A percentile compares a stretch with the other conserved stretches of the same genome.
phyloP scores from a whole-genome alignment of 2,113 vertebrate genomes.

The Hyaena hyaena region DNA sequence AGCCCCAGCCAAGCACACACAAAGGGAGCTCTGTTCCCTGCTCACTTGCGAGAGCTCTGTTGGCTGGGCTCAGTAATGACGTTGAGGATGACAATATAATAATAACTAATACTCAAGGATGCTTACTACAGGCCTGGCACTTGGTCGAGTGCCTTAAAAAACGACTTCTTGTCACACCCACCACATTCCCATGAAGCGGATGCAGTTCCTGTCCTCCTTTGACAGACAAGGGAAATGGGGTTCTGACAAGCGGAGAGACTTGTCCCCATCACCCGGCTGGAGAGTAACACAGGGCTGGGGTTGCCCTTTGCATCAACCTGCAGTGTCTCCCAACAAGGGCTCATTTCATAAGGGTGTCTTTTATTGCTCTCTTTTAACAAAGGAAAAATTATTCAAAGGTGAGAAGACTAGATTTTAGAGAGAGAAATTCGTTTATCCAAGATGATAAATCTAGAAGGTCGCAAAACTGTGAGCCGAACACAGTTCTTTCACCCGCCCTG shows the following conservation, averaged over 20 bases:
- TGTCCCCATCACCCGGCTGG: not conserved
- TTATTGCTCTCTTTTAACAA: not conserved
- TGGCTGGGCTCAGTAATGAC: not conserved
- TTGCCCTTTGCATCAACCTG: not conserved
- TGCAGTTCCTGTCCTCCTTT: not conserved
- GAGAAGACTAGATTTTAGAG: not conserved
- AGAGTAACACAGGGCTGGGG: not conserved
- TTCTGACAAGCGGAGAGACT: not conserved
- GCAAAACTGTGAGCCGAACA: not conserved
- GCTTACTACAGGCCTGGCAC: not conserved
- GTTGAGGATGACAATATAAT: not conserved
- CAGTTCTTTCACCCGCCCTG: not conserved
- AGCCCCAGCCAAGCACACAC: constrained; percentile 3
- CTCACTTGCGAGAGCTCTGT: not conserved
- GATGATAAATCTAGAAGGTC: not conserved
- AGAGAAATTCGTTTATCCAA: not conserved
- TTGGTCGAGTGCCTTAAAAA: not conserved
- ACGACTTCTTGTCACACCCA: not conserved
- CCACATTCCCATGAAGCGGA: not conserved
- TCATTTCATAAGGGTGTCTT: not conserved
- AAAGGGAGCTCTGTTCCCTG: constrained; percentile 69
- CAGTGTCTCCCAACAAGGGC: not conserved
- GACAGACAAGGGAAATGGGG: not conserved
- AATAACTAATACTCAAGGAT: not conserved
- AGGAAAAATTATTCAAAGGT: not conserved